phyloP scores from a whole-genome alignment of 2,113 vertebrate species.

The Isichthys henryi region DNA sequence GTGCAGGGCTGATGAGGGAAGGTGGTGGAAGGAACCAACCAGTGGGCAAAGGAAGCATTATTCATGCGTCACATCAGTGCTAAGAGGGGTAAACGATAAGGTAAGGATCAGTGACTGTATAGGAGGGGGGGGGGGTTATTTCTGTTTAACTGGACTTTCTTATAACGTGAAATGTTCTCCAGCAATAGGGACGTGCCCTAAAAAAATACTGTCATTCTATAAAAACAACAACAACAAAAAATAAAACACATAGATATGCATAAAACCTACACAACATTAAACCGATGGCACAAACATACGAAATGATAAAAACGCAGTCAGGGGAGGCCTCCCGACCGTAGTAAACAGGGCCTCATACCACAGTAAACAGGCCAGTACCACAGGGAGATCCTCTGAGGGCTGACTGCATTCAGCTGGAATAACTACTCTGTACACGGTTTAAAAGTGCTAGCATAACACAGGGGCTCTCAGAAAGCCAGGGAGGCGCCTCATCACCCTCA shows the following conservation, averaged over 20 bases:
- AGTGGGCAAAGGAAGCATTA: background rate
- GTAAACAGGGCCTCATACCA: background rate
- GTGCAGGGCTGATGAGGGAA: background rate
- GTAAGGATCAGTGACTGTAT: background rate
- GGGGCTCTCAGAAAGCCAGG: conserved; percentile 19
- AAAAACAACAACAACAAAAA: conserved; percentile 1
- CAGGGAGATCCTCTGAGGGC: background rate
- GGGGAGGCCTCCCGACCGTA: background rate
- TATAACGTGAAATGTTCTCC: conserved; percentile 2
- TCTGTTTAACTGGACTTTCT: background rate
- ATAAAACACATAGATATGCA: background rate
- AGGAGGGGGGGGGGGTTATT: background rate
- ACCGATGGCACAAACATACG: conserved; percentile 18
- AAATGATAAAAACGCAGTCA: background rate
- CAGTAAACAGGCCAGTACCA: background rate
- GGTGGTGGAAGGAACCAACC: background rate
- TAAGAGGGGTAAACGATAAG: background rate
- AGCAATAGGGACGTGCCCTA: background rate
- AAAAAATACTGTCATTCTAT: conserved; percentile 26
- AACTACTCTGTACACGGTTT: background rate
- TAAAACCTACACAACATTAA: conserved; percentile 5
- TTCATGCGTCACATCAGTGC: background rate
- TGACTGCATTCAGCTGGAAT: background rate
- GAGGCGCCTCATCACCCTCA: background rate
- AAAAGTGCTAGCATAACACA: conserved; percentile 31